These are phyloP conservation scores for Metaphire vulgaris DNA, from an alignment of 1,140 invertebrate genomes.

Conservation along the genomic window DNA sequence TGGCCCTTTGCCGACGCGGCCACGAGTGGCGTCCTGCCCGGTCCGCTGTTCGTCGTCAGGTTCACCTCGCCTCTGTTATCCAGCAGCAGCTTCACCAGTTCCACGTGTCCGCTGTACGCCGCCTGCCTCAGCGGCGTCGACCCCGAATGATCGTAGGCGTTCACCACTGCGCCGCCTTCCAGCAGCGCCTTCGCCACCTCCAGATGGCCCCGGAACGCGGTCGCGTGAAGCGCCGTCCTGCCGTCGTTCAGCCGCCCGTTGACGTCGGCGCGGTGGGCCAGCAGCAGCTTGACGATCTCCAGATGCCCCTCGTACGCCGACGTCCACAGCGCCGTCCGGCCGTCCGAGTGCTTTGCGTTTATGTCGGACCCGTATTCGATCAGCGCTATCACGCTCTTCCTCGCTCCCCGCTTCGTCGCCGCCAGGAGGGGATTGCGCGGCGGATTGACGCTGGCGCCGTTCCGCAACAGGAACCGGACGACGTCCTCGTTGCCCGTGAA, in stretches of 20 bases:
- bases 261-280: conserved; percentile 79
- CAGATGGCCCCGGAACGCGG: conserved; percentile 77
- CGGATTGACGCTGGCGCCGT: conserved; percentile 78
- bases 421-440: conserved; percentile 70
- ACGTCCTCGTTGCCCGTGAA: conserved; percentile 60
- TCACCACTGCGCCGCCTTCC: conserved; percentile 65
- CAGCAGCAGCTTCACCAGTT: conserved; percentile 54
- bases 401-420: conserved; percentile 55
- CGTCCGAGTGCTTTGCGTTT: conserved; percentile 84
- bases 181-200: conserved; percentile 70
- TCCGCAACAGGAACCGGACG: conserved; percentile 74
- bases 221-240: conserved; percentile 68
- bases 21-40: conserved; percentile 64
- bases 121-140: conserved; percentile 99
- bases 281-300: conserved; percentile 73
- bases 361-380: conserved; percentile 66
- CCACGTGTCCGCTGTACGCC: conserved; percentile 92
- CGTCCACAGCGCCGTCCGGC: conserved; percentile 83
- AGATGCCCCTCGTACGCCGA: conserved; percentile 60
- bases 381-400: conserved; percentile 54
- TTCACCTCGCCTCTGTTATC: conserved; percentile 75
- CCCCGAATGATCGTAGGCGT: conserved; percentile 83
- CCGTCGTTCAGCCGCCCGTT: conserved; percentile 73
- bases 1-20: conserved; percentile 58
- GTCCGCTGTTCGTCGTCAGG: conserved; percentile 69